Conservation (phyloP, 2,888 invertebrate genomes). For the Acanthopleura granulata region DNA sequence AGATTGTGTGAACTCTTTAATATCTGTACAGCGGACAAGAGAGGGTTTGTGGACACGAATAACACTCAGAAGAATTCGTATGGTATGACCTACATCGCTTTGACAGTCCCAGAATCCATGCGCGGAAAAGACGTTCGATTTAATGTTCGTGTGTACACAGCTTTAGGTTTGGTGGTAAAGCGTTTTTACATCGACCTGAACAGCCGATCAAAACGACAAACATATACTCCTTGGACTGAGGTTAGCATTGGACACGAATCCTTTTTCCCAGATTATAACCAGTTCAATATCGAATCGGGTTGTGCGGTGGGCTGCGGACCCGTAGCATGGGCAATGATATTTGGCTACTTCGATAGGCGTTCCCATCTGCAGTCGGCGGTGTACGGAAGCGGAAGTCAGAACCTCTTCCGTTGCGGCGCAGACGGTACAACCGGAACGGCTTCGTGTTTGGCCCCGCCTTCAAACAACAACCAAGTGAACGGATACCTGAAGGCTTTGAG, state of each 20-base stretch:
- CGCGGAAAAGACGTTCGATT: background rate
- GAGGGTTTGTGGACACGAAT: background rate
- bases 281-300: constrained; percentile 14
- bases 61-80: background rate
- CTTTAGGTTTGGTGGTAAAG: background rate
- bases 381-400: constrained; percentile 19
- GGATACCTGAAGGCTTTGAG: constrained; percentile 20
- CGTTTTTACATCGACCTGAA: constrained; percentile 20
- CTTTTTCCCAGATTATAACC: constrained; percentile 29
- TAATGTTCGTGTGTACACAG: background rate
- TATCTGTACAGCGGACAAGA: background rate
- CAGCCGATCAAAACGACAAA: constrained; percentile 16
- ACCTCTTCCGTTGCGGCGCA: constrained; percentile 26
- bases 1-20: background rate
- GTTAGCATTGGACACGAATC: constrained; percentile 23
- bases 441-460: constrained; percentile 25
- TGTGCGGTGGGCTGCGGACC: constrained; percentile 29
- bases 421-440: constrained; percentile 25
- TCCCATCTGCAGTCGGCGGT: constrained; percentile 21
- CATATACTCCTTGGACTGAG: constrained; percentile 7
- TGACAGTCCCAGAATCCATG: background rate
- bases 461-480: constrained; percentile 18
- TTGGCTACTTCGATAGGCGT: constrained; percentile 28
- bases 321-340: constrained; percentile 31
- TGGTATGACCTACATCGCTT: background rate